Percentiles rank a stretch among this genome's conserved stretches.
These are phyloP conservation scores for Semibalanus balanoides DNA, from an alignment of 1,140 invertebrate genomes.

Conservation along the genomic window DNA sequence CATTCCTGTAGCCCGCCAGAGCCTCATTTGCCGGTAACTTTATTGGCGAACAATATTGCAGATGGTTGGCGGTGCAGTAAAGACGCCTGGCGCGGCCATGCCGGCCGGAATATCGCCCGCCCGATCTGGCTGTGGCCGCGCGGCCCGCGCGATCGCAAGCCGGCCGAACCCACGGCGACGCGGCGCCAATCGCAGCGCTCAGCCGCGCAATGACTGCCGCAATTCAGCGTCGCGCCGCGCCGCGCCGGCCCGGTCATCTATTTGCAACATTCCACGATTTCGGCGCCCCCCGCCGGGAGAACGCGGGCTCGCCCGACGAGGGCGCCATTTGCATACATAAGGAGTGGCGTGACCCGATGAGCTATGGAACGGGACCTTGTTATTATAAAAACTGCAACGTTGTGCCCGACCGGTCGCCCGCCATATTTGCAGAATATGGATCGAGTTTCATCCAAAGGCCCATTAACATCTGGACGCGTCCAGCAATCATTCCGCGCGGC, in stretches of 20 bases:
- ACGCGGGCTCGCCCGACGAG: neutral
- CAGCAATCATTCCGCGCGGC: neutral
- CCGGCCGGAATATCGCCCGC: neutral
- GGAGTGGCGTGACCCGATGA: neutral
- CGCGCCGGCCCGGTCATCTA: neutral
- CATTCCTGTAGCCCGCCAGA: neutral
- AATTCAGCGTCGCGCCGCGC: neutral
- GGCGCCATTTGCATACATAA: neutral
- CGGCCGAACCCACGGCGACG: neutral
- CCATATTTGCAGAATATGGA: slow-evolving; percentile 1
- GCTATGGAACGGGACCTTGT: neutral
- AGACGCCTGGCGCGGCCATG: neutral
- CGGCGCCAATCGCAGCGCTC: neutral
- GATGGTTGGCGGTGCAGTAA: neutral
- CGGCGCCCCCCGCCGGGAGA: no score
- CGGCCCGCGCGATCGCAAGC: no score
- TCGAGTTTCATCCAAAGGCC: neutral
- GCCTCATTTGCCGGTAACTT: neutral
- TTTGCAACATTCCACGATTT: neutral
- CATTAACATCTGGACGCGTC: neutral
- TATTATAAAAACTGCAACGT: neutral
- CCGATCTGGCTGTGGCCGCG: neutral
- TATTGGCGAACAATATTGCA: neutral
- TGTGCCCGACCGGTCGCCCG: neutral
- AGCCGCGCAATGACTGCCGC: neutral